Evolutionary conservation across 2,888 invertebrate genomes (phyloP).

Genomic region (Andricus quercusramuli): DNA sequence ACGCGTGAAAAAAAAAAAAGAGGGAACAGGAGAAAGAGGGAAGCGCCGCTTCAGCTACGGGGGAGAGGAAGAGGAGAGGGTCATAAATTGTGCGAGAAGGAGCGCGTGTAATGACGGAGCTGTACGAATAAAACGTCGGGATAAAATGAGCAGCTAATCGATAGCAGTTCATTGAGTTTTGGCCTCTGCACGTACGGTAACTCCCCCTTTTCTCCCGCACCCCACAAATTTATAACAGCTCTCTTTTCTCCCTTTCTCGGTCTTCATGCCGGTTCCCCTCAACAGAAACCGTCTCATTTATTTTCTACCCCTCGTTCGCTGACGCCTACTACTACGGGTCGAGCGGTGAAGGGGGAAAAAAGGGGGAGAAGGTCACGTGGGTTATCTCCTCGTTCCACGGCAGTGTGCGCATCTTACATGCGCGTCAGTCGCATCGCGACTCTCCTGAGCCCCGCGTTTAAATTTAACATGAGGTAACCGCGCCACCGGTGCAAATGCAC

Average conservation of each 20-base stretch:
- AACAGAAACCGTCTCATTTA: conserved; percentile 48
- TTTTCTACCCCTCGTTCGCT: conserved; percentile 49
- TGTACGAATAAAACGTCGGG: conserved; percentile 61
- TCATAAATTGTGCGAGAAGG: conserved; percentile 42
- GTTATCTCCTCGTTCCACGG: conserved; percentile 67
- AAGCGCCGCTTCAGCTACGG: conserved; percentile 3
- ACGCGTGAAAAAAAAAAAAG: conserved; percentile 54
- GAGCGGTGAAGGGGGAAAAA: conserved; percentile 40
- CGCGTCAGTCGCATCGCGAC: conserved; percentile 63
- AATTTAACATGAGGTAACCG: conserved; percentile 62
- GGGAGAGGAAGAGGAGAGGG: conserved; percentile 54
- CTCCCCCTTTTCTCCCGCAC: conserved; percentile 46
- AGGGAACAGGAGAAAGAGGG: conserved; percentile 54
- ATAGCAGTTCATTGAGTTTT: conserved; percentile 75
- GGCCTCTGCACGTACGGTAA: conserved; percentile 62
- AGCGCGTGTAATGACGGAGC: conserved; percentile 47
- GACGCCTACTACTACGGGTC: conserved; percentile 51
- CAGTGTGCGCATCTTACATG: conserved; percentile 66
- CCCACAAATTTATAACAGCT: conserved; percentile 49
- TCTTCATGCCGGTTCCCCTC: conserved; percentile 50
- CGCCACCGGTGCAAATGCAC: conserved; percentile 42
- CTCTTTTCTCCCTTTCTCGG: conserved; percentile 48
- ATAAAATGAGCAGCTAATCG: conserved; percentile 73
- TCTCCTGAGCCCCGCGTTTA: conserved; percentile 59
- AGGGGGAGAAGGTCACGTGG: conserved; percentile 67